Conservation (phyloP, 1,140 invertebrate genomes). For the Laupala kohalensis region DNA sequence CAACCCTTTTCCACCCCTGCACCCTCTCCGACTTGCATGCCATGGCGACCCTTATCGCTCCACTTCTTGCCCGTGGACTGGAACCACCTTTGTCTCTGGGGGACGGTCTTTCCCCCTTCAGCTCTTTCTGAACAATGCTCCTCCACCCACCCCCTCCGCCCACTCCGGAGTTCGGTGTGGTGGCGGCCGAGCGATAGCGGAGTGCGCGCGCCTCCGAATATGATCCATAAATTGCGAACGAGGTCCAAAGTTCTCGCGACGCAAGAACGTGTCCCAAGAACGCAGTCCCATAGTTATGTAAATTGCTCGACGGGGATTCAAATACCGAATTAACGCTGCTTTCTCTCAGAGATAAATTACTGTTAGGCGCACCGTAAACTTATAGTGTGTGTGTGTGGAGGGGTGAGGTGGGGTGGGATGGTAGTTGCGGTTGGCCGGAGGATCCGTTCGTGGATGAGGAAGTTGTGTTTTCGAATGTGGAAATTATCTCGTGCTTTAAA, state of each 20-base stretch:
- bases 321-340: neutral
- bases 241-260: neutral
- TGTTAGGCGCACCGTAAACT: neutral
- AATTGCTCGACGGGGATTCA: neutral
- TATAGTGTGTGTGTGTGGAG: too few relatives aligned
- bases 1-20: too few relatives aligned
- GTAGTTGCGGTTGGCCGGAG: too few relatives aligned
- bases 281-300: neutral
- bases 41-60: neutral
- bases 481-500: too few relatives aligned
- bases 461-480: too few relatives aligned
- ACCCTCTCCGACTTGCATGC: neutral
- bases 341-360: neutral
- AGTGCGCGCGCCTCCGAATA: neutral
- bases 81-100: neutral
- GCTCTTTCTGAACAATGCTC: neutral
- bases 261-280: neutral
- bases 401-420: too few relatives aligned
- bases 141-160: neutral
- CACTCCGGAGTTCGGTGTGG: too few relatives aligned
- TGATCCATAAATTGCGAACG: neutral
- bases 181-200: neutral
- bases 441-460: too few relatives aligned
- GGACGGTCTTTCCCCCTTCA: neutral
- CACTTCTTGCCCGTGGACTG: neutral